These are phyloP conservation scores for Entomobrya multifasciata DNA, from an alignment of 2,888 invertebrate genomes.

Conservation along the genomic window DNA sequence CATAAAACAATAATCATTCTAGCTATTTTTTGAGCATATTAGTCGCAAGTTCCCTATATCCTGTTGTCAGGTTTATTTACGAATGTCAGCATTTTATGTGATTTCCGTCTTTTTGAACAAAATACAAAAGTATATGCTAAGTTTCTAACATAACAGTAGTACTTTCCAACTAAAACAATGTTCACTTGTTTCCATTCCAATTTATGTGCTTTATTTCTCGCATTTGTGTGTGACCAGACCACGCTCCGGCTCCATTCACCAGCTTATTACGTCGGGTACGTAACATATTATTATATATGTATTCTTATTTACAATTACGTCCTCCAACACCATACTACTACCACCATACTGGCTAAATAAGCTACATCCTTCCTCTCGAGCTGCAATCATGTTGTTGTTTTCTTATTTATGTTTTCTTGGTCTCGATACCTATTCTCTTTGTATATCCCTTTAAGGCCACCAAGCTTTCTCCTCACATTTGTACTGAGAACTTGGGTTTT, in stretches of 20 bases:
- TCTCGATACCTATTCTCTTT: neutral
- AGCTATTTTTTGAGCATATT: no score
- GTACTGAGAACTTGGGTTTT: conserved; percentile 5
- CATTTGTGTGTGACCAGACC: no score
- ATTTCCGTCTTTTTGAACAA: conserved; percentile 23
- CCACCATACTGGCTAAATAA: neutral
- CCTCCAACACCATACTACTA: neutral
- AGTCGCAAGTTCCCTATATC: no score
- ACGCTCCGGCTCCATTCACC: neutral
- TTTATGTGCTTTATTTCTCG: no score
- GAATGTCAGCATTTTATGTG: conserved; percentile 57
- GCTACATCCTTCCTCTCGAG: neutral
- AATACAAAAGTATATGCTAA: neutral
- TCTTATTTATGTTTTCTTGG: conserved; percentile 1
- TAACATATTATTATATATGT: neutral
- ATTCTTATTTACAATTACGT: conserved; percentile 1
- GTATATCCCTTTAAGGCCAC: no score
- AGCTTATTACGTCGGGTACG: neutral
- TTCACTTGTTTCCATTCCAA: conserved; percentile 31
- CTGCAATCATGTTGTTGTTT: neutral
- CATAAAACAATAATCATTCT: no score
- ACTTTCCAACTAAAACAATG: neutral
- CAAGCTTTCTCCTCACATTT: no score
- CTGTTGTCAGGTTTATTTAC: no score
- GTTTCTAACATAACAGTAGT: neutral